Conservation (phyloP, 2,888 invertebrate species). For the Steinernema scapterisci region DNA sequence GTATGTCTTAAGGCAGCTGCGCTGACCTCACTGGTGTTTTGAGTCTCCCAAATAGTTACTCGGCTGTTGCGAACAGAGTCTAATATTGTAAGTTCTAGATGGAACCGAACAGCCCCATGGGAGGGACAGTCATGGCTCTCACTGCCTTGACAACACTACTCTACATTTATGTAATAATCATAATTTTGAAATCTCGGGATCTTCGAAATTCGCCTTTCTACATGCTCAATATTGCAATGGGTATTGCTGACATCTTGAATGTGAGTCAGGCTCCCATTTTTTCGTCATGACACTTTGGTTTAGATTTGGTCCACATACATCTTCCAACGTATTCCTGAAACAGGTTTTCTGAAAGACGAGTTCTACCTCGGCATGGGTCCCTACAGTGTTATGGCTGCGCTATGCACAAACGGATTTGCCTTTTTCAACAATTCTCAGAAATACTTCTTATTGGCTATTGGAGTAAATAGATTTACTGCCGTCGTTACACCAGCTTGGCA, state of each 20-base stretch:
- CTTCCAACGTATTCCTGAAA: conserved; percentile 14
- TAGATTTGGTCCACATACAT: conserved; percentile 2
- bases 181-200: not conserved
- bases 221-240: conserved; percentile 13
- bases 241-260: not conserved
- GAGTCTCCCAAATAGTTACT: too few relatives aligned
- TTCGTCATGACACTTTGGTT: not conserved
- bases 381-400: not conserved
- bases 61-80: too few relatives aligned
- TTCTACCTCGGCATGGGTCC: not conserved
- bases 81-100: not conserved
- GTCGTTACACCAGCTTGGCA: not conserved
- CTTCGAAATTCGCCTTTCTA: not conserved
- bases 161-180: not conserved
- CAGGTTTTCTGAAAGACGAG: conserved; percentile 8
- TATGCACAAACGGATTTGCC: not conserved
- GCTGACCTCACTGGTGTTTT: too few relatives aligned
- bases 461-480: conserved; percentile 4
- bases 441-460: not conserved
- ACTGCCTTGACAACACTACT: not conserved
- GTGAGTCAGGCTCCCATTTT: not conserved
- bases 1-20: too few relatives aligned
- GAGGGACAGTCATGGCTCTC: not conserved
- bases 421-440: conserved; percentile 10
- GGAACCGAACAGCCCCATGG: conserved; percentile 9